phyloP scores from a whole-genome alignment of 2,113 vertebrate species.

The Calyptommatus sinebrachiatus region DNA sequence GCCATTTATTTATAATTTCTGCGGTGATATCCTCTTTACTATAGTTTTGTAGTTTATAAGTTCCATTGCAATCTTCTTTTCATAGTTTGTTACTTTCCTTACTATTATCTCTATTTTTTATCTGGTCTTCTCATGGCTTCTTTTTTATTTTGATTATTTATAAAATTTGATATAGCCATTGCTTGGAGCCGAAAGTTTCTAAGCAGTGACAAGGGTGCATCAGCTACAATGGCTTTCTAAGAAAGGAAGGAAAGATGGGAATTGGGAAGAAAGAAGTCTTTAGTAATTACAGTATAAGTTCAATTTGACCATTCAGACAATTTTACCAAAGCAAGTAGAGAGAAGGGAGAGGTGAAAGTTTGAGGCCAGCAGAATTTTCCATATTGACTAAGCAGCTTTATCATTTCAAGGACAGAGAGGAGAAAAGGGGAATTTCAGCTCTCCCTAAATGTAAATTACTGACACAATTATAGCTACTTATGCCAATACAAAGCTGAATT shows the following conservation, averaged over 20 bases:
- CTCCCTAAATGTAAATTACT: constrained; percentile 52
- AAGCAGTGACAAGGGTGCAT: neutral
- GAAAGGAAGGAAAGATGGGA: too few species aligned
- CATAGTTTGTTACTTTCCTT: too few species aligned
- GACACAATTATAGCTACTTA: constrained; percentile 49
- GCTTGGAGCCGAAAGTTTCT: too few species aligned
- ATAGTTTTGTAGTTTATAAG: too few species aligned
- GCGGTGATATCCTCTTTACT: too few species aligned
- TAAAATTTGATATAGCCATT: too few species aligned
- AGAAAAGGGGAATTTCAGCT: constrained; percentile 32
- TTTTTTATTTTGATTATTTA: too few species aligned
- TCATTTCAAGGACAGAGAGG: constrained; percentile 51
- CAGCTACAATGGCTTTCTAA: neutral
- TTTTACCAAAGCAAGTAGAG: neutral
- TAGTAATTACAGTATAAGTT: neutral
- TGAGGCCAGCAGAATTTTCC: constrained; percentile 36
- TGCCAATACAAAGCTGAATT: constrained; percentile 52
- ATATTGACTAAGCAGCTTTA: constrained; percentile 46
- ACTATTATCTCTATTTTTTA: too few species aligned
- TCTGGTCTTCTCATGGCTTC: too few species aligned
- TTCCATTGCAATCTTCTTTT: too few species aligned
- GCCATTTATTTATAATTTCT: too few species aligned
- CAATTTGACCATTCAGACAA: neutral
- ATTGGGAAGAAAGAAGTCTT: neutral
- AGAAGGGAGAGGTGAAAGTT: neutral